Conservation (phyloP, 2,797 vertebrate genomes). For the Erpetoichthys calabaricus region DNA sequence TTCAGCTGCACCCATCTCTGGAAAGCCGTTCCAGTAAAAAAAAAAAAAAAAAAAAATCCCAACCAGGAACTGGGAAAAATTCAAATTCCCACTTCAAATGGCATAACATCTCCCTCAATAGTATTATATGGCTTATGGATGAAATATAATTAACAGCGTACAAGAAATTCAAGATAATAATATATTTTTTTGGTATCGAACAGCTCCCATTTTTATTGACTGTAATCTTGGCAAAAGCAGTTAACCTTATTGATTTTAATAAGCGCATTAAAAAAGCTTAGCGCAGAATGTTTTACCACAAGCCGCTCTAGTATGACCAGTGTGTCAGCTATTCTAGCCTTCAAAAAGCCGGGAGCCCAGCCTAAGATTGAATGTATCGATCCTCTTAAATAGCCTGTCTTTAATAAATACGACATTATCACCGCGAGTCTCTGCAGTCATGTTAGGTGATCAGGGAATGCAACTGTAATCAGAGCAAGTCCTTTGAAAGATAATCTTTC, state of each 20-base stretch:
- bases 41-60: no score
- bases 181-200: slow-evolving; percentile 37
- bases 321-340: slow-evolving; percentile 47
- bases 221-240: slow-evolving; percentile 32
- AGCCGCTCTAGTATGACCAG: slow-evolving; percentile 44
- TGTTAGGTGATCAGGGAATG: slow-evolving; percentile 55
- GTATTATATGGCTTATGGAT: no score
- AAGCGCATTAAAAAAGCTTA: slow-evolving; percentile 43
- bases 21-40: no score
- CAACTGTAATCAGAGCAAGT: slow-evolving; percentile 60
- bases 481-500: slow-evolving; percentile 55
- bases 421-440: slow-evolving; percentile 42
- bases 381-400: slow-evolving; percentile 46
- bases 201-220: slow-evolving; percentile 41
- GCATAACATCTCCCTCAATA: no score
- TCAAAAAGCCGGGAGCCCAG: slow-evolving; percentile 44
- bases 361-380: slow-evolving; percentile 47
- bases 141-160: no score
- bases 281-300: slow-evolving; percentile 58
- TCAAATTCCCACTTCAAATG: no score
- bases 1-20: no score
- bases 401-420: slow-evolving; percentile 65
- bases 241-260: slow-evolving; percentile 51
- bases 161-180: slow-evolving; percentile 11
- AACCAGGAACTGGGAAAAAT: no score